Percentiles rank a stretch among this genome's conserved stretches.
Evolutionary conservation across 1,140 invertebrate species (phyloP).

Genomic region (Frieseomelitta varia): DNA sequence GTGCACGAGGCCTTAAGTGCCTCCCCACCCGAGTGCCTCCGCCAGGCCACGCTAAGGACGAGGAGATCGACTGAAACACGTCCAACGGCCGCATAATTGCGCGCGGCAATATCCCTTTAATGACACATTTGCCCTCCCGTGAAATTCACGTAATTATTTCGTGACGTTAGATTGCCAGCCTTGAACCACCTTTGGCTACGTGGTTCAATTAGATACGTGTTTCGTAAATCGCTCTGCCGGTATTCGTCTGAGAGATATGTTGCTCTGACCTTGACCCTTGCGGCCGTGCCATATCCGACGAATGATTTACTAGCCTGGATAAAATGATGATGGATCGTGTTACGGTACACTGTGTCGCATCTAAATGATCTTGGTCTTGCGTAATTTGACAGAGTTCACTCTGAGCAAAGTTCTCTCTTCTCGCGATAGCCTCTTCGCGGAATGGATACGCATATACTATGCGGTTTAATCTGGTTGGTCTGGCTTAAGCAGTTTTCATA

Average conservation of each 20-base stretch:
- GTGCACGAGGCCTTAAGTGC: conserved; percentile 47
- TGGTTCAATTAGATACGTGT: background rate
- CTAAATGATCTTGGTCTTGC: background rate
- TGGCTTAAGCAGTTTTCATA: no score
- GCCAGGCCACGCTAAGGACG: conserved; percentile 50
- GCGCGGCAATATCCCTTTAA: conserved; percentile 3
- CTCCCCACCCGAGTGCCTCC: conserved; percentile 7
- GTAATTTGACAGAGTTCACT: conserved; percentile 20
- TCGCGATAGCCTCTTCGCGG: no score
- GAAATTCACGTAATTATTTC: conserved; percentile 15
- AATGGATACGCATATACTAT: background rate
- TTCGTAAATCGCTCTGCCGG: background rate
- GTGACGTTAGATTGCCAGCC: background rate
- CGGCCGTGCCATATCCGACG: conserved; percentile 13
- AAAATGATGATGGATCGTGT: conserved; percentile 48
- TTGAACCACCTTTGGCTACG: background rate
- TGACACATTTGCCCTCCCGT: background rate
- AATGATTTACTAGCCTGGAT: conserved; percentile 50
- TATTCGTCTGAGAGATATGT: conserved; percentile 12
- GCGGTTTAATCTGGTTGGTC: no score
- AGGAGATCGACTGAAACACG: conserved; percentile 52
- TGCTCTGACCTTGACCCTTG: conserved; percentile 47
- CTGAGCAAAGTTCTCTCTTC: background rate
- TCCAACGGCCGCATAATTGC: conserved; percentile 15
- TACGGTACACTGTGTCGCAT: conserved; percentile 21